A percentile compares a stretch with the other conserved stretches of the same genome.
Conservation (phyloP, 2,797 vertebrate species). For the Tamandua tetradactyla region DNA sequence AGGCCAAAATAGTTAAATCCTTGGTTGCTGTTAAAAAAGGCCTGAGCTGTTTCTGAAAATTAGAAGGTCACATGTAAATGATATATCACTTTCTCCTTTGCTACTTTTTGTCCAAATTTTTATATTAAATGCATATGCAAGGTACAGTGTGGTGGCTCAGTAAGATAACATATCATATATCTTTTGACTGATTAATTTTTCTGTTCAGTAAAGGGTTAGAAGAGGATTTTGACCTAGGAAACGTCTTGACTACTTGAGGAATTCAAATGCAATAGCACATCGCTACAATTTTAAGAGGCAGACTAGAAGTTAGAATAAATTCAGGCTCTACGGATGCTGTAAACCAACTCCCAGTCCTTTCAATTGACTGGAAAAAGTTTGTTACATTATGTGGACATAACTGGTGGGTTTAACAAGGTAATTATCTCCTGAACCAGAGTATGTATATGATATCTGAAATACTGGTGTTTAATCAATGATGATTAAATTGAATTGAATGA, state of each 20-base stretch:
- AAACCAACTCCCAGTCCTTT: background rate
- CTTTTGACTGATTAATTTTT: slow-evolving; percentile 16
- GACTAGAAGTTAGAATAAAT: background rate
- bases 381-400: background rate
- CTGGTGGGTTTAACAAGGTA: background rate
- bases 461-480: background rate
- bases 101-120: background rate
- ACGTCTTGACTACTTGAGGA: background rate
- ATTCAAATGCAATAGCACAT: background rate
- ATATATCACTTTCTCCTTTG: background rate
- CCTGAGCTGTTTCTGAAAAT: background rate
- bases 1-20: background rate
- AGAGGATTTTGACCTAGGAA: background rate
- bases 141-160: background rate
- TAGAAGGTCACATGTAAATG: background rate
- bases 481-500: background rate
- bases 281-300: background rate
- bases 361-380: background rate
- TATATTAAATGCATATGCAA: background rate
- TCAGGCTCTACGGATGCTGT: background rate
- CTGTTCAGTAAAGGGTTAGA: background rate
- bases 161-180: background rate
- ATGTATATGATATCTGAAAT: background rate
- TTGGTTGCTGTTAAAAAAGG: background rate
- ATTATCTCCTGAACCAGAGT: background rate